Base-by-base conservation (phyloP, 23 tunicate species). In the Ascidia mentula region DNA sequence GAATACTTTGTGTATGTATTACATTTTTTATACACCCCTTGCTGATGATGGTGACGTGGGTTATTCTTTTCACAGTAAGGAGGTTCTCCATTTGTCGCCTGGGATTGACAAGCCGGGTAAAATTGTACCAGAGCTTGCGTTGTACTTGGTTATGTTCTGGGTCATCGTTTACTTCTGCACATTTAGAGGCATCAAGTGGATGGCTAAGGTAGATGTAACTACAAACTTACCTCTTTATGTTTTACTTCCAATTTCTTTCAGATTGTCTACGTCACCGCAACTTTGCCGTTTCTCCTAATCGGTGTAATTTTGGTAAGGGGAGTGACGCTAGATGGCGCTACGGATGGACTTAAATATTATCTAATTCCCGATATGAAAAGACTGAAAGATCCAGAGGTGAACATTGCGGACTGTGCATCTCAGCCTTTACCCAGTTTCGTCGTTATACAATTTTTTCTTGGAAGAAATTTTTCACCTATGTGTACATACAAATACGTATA, bases 1-100 rank as follows among this genome's bases (percentile, higher is more conserved):
- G 65, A 53, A 9, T 53, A 53, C 24, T 53, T 53, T 53, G 65
- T 53, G 65, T 53, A 53, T 20, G 65, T 53, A 53, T 42, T 42
- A n/a, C n/a, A n/a, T n/a, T n/a, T n/a, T n/a, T n/a, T n/a, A n/a
- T n/a, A n/a, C n/a, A n/a, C n/a, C n/a, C n/a, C n/a, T n/a, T n/a
- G n/a, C n/a, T n/a, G n/a, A n/a, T n/a, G n/a, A n/a, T n/a, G n/a
- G n/a, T n/a, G n/a, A n/a, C n/a, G n/a, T n/a, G n/a, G n/a, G n/a
- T n/a, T n/a, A n/a, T n/a, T n/a, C n/a, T n/a, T n/a, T n/a, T n/a
- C n/a, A n/a, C n/a, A 53, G 65, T 26, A 53, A 9, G 1, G 65
- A 53, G 24, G 13, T 53, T 53, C 65, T 53, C 24, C 65, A 53
- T 9, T 9, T 53, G 65, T 53, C 65, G 2, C 2, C 65, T 28